Base-by-base conservation (phyloP, 1,140 invertebrate genomes). In the Ctenoplectra terminalis region DNA sequence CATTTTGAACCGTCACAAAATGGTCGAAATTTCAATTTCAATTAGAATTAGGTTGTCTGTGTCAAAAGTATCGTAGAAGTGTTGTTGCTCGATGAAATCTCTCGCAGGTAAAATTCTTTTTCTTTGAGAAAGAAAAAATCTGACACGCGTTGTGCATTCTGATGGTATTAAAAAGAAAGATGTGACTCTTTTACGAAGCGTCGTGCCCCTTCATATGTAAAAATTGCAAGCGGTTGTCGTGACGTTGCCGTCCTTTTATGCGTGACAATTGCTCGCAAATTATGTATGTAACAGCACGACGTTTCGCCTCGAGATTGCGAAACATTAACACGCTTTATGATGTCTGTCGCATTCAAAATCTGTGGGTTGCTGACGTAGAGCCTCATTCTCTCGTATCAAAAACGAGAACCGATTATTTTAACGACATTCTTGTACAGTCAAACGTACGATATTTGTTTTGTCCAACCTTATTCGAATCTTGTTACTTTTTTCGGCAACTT, bases 201-300 rank as follows among this genome's bases (percentile, higher is more conserved):
- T 34, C 31, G n/a, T 11, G 43, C 8, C 43, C 29, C 13, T 74
- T 74, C 72, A 50, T 37, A 63, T 74, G 72, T 20, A 63, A 63
- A 61, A 74, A 34, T 48, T 37, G 23, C 40, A 11, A n/a, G 4
- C 8, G 23, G 34, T 63, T 64, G 72, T 63, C 20, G n/a, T n/a
- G 37, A 40, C n/a, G n/a, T 43, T 26, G 7, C 34, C 34, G 29
- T 64, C 31, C 2, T 40, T 17, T 40, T 43, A 34, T 26, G 13
- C n/a, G n/a, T 26, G n/a, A 40, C 61, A 64, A 40, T 26, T 64
- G 9, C 13, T 5, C 34, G 11, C 23, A 8, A 40, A 13, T 63
- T 37, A 40, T 40, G 11, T 4, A 40, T n/a, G 31, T 31, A 26
- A 0, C 56, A n/a, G 20, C 6, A 23, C 29, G 29, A 34, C 13